A percentile compares a stretch with the other conserved stretches of the same genome.
These are phyloP conservation scores for Campaea margaritaria DNA, from an alignment of 2,888 invertebrate species.

Conservation along the genomic window DNA sequence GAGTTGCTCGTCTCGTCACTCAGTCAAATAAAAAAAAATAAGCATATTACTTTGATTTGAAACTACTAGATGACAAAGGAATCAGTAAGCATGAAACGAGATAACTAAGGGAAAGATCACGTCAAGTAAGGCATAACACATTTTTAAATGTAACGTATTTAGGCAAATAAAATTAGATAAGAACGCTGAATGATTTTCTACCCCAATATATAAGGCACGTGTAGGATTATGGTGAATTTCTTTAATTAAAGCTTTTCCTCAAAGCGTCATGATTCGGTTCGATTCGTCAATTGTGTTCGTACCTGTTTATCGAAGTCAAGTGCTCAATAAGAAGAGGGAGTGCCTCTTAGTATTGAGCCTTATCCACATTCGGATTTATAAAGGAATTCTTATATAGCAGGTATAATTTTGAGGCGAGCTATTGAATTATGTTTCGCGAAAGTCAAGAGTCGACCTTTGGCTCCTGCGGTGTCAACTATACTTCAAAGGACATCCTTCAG, in stretches of 20 bases:
- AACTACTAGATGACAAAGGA: no score
- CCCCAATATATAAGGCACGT: no score
- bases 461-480: conserved; percentile 42
- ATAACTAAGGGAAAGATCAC: no score
- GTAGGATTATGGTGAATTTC: no score
- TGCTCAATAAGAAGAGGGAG: conserved; percentile 24
- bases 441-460: conserved; percentile 50
- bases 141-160: no score
- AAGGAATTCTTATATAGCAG: conserved; percentile 23
- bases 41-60: no score
- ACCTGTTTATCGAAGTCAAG: conserved; percentile 29
- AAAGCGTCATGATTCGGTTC: conserved; percentile 4
- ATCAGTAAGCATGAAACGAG: no score
- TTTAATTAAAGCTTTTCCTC: conserved; percentile 9
- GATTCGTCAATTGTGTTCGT: conserved; percentile 23
- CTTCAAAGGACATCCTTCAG: conserved; percentile 57
- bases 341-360: conserved; percentile 23
- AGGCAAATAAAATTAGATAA: no score
- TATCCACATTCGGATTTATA: conserved; percentile 18
- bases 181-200: no score
- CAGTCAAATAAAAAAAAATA: no score
- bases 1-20: no score
- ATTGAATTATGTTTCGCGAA: conserved; percentile 53
- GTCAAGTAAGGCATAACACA: no score
- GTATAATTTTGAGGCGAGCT: conserved; percentile 38